Evolutionary conservation across 2,888 invertebrate genomes (phyloP).

Genomic region (Fragum whitleyi): DNA sequence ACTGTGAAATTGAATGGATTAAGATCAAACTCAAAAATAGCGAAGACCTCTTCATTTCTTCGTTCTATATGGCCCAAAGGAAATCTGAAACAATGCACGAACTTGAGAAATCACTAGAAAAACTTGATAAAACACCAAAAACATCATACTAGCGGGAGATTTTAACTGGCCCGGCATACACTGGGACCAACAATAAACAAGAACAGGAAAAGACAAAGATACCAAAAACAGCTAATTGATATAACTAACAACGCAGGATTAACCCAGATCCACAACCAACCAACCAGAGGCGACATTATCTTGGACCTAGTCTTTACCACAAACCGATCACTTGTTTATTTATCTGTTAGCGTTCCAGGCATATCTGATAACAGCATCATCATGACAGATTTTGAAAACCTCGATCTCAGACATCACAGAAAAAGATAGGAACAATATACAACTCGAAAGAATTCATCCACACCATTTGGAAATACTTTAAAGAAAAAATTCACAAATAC

Average conservation of each 20-base stretch:
- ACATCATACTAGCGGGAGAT: slow-evolving; percentile 35
- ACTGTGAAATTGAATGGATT: slow-evolving; percentile 54
- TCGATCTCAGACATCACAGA: neutral
- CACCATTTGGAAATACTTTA: neutral
- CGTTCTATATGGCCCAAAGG: slow-evolving; percentile 52
- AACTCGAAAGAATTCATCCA: neutral
- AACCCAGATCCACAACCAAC: slow-evolving; percentile 36
- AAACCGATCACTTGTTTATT: slow-evolving; percentile 28
- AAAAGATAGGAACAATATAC: neutral
- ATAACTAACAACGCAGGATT: slow-evolving; percentile 16
- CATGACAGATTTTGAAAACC: slow-evolving; percentile 29
- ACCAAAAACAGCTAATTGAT: slow-evolving; percentile 39
- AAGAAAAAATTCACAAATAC: neutral
- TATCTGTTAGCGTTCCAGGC: slow-evolving; percentile 23
- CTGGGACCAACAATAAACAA: slow-evolving; percentile 24
- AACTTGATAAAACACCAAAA: neutral
- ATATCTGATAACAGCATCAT: slow-evolving; percentile 49
- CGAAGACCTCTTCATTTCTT: slow-evolving; percentile 41
- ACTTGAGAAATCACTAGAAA: slow-evolving; percentile 30
- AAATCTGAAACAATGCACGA: slow-evolving; percentile 19
- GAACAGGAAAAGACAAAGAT: slow-evolving; percentile 17
- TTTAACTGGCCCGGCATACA: slow-evolving; percentile 9
- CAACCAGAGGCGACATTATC: neutral
- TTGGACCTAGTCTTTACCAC: neutral
- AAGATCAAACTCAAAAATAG: slow-evolving; percentile 43